These are phyloP conservation scores for Burhinus bistriatus DNA, from an alignment of 2,113 vertebrate species.

Conservation along the genomic window DNA sequence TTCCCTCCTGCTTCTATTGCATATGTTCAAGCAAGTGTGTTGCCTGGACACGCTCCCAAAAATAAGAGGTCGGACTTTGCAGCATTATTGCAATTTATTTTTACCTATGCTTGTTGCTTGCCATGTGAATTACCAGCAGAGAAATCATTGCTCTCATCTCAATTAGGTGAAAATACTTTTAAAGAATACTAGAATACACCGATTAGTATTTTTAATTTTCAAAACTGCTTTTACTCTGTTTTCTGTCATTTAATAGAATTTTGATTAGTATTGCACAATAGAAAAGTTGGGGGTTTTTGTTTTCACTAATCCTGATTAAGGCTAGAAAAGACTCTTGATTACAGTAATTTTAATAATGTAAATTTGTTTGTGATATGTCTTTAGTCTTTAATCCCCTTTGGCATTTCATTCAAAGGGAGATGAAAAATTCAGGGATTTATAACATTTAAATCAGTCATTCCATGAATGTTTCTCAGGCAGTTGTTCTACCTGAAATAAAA, in stretches of 20 bases:
- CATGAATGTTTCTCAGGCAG: neutral
- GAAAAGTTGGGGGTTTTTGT: neutral
- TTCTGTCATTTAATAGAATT: neutral
- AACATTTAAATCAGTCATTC: conserved; percentile 43
- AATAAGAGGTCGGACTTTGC: neutral
- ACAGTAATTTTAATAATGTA: conserved; percentile 69
- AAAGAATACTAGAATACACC: neutral
- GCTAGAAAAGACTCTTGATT: conserved; percentile 55
- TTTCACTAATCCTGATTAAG: conserved; percentile 58
- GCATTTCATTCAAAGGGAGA: conserved; percentile 53
- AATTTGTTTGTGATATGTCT: conserved; percentile 67
- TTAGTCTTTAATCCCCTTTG: conserved; percentile 67
- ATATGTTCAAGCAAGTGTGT: neutral
- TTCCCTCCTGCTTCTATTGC: neutral
- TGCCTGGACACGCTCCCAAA: neutral
- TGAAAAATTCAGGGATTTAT: conserved; percentile 63
- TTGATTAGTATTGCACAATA: neutral
- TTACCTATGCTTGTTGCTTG: neutral
- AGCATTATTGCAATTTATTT: neutral
- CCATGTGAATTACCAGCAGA: neutral
- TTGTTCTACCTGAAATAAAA: neutral
- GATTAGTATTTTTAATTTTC: neutral
- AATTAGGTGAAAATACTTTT: neutral
- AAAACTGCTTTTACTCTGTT: neutral
- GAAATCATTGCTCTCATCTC: neutral